Evolutionary conservation across 2,113 vertebrate genomes (phyloP), one percentile per base, ranked within the genome.

Genomic region (Melanotaenia duboulayi): DNA sequence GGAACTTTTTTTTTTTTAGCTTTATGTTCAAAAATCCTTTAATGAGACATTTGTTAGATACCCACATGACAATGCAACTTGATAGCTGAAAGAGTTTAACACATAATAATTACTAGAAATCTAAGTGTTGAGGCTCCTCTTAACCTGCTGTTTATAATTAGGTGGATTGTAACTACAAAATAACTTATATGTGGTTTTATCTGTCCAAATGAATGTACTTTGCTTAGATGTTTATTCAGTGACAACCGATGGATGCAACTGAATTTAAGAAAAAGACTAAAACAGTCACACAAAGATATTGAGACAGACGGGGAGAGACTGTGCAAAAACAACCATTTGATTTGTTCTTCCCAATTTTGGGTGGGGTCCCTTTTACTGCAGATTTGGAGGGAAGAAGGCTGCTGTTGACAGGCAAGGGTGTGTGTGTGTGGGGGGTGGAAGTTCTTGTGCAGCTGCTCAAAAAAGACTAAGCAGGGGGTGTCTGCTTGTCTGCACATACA

Each of bases 331-430:
- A 84, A 74, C 65, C 60, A 71, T 37, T 58, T 76, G 63, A 84
- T 70, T 74, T 75, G 44, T 57, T 80, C 72, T 57, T 76, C 42
- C 49, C 55, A 76, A 75, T 83, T 85, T 84, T 89, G 89, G 87
- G 90, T 85, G 88, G 78, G 88, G 87, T 89, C 77, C 74, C 57
- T 80, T 71, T 74, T 61, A 37, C 82, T 88, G 84, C 73, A 65
- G 63, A 74, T 74, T 69, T 78, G 70, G 57, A 76, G 59, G 46
- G 50, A 42, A 60, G 72, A 65, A 70, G 61, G 61, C 49, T 65
- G 55, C 35, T 75, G 62, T 79, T 25, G 68, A 57, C 60, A 35
- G 32, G 32, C 32, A 7, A 35, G 32, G 32, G 28, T 3, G 28
- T 28, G 6, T n/a, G n/a, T n/a, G 28, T 3, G 74, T n/a, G 74